Base-by-base conservation (phyloP, 1,140 invertebrate genomes). In the Cyphomyrmex costatus region DNA sequence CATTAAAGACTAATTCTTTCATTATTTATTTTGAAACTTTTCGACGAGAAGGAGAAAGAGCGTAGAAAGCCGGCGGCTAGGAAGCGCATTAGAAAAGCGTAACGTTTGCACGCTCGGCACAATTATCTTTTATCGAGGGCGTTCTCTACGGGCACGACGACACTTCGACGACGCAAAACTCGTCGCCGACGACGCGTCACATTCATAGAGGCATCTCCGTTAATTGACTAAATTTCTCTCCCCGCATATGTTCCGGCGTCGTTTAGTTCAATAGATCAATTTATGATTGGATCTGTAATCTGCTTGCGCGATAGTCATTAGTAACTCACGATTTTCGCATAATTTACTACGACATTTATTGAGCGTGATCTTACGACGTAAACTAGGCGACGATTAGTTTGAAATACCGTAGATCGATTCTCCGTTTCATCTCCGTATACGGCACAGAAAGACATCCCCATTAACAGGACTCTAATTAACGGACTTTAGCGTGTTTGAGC, bases 351-450 rank as follows among this genome's bases (percentile, higher is more conserved):
- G 84, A 94, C 91, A 95, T 89, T 93, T 94, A 94, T 94, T 94
- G 92, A 94, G 93, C 93, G 92, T 94, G 89, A 91, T 93, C 93
- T 94, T 94, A 94, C 90, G 89, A 94, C 89, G 87, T 94, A 94
- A 86, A 93, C 74, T 94, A 94, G 93, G 92, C 93, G 93, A 94
- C 88, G 89, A 90, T 92, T 92, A 92, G 90, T 92, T 85, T 89
- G n/a, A 85, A 88, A 89, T 88, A 86, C 79, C 61, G 56, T 49
- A 49, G 14, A 60, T 33, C 24, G 27, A 83, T 68, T 79, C 56
- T 63, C n/a, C 16, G 74, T 51, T 71, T 86, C n/a, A 49, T 36
- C 36, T 46, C 27, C 8, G 53, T 19, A 24, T 30, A 65, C 36
- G 30, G 27, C 49, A 49, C 30, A 77, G 71, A 77, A 63, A 74